These are phyloP conservation scores for Tragulus kanchil DNA, from an alignment of 2,113 vertebrate species.

Conservation along the genomic window DNA sequence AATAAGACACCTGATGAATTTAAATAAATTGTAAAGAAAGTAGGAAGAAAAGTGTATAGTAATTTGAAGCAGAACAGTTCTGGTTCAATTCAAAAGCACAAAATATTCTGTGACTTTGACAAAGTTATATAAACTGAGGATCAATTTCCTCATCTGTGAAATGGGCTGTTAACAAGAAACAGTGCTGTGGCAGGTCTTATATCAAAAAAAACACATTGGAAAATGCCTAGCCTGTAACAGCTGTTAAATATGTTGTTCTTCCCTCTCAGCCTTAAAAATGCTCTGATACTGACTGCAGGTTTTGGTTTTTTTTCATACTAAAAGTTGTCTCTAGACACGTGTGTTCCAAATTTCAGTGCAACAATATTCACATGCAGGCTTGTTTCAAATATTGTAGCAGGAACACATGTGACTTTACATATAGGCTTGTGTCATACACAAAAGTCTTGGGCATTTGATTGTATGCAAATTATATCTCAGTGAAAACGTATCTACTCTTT, in stretches of 20 bases:
- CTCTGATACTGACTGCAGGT: background rate
- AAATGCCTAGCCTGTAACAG: background rate
- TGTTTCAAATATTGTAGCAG: slow-evolving; percentile 36
- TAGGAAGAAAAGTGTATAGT: background rate
- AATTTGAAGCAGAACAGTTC: background rate
- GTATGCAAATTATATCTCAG: slow-evolving; percentile 33
- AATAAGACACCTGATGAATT: background rate
- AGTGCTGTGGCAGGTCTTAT: background rate
- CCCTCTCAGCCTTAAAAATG: background rate
- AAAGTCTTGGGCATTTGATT: slow-evolving; percentile 42
- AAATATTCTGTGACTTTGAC: background rate
- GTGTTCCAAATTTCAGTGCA: slow-evolving; percentile 62
- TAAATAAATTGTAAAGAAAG: slow-evolving; percentile 36
- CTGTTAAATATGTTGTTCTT: background rate
- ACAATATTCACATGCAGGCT: slow-evolving; percentile 46
- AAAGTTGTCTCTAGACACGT: slow-evolving; percentile 9
- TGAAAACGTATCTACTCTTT: background rate
- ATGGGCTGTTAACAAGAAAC: background rate
- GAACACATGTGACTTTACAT: slow-evolving; percentile 49
- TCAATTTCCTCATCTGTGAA: slow-evolving; percentile 18
- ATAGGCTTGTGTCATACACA: background rate
- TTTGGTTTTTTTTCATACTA: background rate
- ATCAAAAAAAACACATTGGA: background rate
- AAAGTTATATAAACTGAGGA: background rate
- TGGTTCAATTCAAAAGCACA: slow-evolving; percentile 19